Evolutionary conservation across 2,888 invertebrate species (phyloP), one percentile per base, ranked within the genome.

Genomic region (Caenorhabditis becei): DNA sequence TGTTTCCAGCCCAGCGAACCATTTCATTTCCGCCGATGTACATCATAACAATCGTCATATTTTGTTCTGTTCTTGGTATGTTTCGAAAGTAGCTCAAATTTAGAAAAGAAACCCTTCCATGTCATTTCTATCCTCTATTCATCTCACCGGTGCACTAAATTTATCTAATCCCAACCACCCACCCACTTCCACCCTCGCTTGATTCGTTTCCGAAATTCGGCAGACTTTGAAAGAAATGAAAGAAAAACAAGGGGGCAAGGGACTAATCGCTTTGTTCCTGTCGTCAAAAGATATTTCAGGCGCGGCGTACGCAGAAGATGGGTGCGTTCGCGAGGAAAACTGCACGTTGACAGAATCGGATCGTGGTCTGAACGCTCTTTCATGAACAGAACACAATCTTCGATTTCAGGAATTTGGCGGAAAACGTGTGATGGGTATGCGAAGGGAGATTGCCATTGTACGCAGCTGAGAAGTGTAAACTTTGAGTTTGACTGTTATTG

Each of bases 311-410:
- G 75, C 51, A 35, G 63, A 58, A n/a, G 44, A 47, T 24, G 20
- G 32, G 59, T 75, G 75, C 51, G 66, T 66, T 75, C 59, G 59
- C 23, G 32, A 61, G 18, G 53, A 59, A 24, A 75, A 75, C 26
- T 75, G 75, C 61, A 75, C 66, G 35, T 53, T 75, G 66, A 75
- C 66, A 24, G 28, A 44, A 16, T 32, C 47, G 24, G 65, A 74
- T 58, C 58, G 49, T 23, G 72, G 72, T 74, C n/a, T 37, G 32
- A 20, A n/a, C 24, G 5, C 4, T 0, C 16, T 28, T 58, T 10
- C 4, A 59, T 16, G 10, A n/a, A 53, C 54, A 63, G 0, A 18
- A 1, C 44, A 1, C 18, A 16, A 8, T 26, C 23, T 41, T 28
- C 1, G 32, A 16, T 1, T 65, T 54, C 49, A 75, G 75, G 66